phyloP scores from a whole-genome alignment of 2,888 invertebrate genomes.

The Elmis aenea region DNA sequence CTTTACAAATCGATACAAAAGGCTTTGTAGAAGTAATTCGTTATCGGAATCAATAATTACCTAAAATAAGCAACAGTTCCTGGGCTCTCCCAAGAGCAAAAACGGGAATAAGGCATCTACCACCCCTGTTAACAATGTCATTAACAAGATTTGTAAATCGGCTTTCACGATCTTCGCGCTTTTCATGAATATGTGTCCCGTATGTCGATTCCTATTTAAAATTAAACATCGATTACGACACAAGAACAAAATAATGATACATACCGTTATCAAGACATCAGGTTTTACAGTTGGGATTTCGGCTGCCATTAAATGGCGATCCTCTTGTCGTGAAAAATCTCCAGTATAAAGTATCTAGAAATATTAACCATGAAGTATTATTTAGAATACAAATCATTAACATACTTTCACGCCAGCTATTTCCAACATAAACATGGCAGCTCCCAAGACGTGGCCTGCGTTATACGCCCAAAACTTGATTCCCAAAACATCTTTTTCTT shows the following conservation, averaged over 20 bases:
- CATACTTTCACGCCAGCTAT: slow-evolving; percentile 91
- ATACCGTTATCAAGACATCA: slow-evolving; percentile 90
- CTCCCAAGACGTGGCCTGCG: slow-evolving; percentile 97
- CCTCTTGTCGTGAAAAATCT: slow-evolving; percentile 97
- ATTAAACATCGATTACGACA: slow-evolving; percentile 8
- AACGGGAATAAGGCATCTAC: slow-evolving; percentile 95
- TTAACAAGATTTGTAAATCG: slow-evolving; percentile 91
- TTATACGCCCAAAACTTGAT: slow-evolving; percentile 98
- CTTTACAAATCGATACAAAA: no score
- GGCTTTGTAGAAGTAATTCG: not conserved
- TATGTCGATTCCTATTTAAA: slow-evolving; percentile 86
- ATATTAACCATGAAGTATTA: no score
- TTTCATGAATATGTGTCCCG: slow-evolving; percentile 98
- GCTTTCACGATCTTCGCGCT: slow-evolving; percentile 91
- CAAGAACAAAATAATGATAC: slow-evolving; percentile 24
- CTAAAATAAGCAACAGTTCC: slow-evolving; percentile 84
- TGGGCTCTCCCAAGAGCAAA: slow-evolving; percentile 98
- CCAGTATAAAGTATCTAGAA: slow-evolving; percentile 85
- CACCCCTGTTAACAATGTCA: slow-evolving; percentile 95
- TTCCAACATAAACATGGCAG: slow-evolving; percentile 99
- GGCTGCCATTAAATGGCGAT: slow-evolving; percentile 98
- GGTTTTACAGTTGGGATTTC: slow-evolving; percentile 96
- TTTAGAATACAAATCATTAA: slow-evolving; percentile 2
- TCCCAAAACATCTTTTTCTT: slow-evolving; percentile 95
- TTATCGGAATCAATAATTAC: slow-evolving; percentile 42